These are phyloP conservation scores for Trididemnum miniatum DNA, from an alignment of 23 tunicate species.

Conservation along the genomic window DNA sequence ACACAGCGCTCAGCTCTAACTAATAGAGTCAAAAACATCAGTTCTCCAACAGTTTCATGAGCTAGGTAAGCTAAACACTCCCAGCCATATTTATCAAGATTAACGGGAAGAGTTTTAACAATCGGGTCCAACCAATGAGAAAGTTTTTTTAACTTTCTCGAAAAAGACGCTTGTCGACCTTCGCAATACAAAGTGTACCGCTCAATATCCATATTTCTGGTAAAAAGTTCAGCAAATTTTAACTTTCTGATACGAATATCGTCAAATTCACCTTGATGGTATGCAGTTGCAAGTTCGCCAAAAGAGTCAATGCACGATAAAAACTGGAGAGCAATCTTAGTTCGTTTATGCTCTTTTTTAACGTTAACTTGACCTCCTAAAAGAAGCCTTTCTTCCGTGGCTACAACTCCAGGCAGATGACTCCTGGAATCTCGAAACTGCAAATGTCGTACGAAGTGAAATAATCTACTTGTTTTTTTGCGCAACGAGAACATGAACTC, in stretches of 20 bases:
- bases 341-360: not conserved
- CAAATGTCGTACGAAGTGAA: conserved; percentile 8
- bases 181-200: conserved; percentile 37
- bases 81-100: conserved; percentile 49
- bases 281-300: not conserved
- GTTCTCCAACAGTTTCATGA: conserved; percentile 54
- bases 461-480: not conserved
- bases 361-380: not conserved
- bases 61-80: conserved; percentile 55
- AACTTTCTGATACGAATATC: conserved; percentile 11
- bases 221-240: conserved; percentile 52
- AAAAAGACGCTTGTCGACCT: conserved; percentile 42
- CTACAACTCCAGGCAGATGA: no score
- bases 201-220: conserved; percentile 49
- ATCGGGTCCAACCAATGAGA: conserved; percentile 43
- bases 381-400: not conserved
- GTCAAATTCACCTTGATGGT: not conserved
- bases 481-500: conserved; percentile 11
- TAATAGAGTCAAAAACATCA: not conserved
- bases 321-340: not conserved
- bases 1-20: conserved; percentile 11
- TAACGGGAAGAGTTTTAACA: not conserved
- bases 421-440: conserved; percentile 14
- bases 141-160: conserved; percentile 23
- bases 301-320: not conserved